Conservation (phyloP, 2,888 invertebrate genomes). For the Euzophera pinguis region DNA sequence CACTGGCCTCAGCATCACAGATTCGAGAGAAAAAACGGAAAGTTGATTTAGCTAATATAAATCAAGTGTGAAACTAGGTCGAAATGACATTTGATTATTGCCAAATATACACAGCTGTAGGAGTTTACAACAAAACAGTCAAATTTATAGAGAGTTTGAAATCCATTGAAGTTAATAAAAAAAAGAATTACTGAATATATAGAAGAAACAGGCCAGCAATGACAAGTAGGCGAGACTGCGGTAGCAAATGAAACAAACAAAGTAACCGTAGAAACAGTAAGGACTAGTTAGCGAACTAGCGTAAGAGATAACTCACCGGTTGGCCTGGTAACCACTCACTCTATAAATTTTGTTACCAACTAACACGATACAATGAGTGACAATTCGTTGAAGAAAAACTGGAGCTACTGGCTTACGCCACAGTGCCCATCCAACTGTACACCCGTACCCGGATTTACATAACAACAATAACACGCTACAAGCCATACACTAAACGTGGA, state of each 20-base stretch:
- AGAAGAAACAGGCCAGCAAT: background rate
- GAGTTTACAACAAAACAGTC: too few species aligned
- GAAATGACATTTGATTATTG: slow-evolving; percentile 2
- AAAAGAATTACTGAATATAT: background rate
- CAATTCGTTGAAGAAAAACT: slow-evolving; percentile 8
- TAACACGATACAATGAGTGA: slow-evolving; percentile 2
- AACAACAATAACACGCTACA: slow-evolving; percentile 18
- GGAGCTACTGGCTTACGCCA: slow-evolving; percentile 13
- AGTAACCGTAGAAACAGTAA: slow-evolving; percentile 10
- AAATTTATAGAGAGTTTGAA: background rate
- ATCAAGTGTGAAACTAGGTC: slow-evolving; percentile 6
- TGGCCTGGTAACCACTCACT: slow-evolving; percentile 9
- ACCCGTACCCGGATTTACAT: slow-evolving; percentile 22
- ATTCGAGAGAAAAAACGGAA: slow-evolving; percentile 4
- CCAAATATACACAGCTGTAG: too few species aligned
- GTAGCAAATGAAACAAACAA: background rate
- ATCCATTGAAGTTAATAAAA: too few species aligned
- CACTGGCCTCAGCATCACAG: background rate
- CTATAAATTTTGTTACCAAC: slow-evolving; percentile 8
- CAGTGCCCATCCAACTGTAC: slow-evolving; percentile 13
- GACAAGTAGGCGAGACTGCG: background rate
- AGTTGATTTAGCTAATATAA: slow-evolving; percentile 1
- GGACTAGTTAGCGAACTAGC: slow-evolving; percentile 4
- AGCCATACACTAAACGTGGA: slow-evolving; percentile 16
- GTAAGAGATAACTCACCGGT: slow-evolving; percentile 6